Percentiles rank a stretch among this genome's conserved stretches.
Conservation (phyloP, 2,797 vertebrate species). For the Anableps anableps region DNA sequence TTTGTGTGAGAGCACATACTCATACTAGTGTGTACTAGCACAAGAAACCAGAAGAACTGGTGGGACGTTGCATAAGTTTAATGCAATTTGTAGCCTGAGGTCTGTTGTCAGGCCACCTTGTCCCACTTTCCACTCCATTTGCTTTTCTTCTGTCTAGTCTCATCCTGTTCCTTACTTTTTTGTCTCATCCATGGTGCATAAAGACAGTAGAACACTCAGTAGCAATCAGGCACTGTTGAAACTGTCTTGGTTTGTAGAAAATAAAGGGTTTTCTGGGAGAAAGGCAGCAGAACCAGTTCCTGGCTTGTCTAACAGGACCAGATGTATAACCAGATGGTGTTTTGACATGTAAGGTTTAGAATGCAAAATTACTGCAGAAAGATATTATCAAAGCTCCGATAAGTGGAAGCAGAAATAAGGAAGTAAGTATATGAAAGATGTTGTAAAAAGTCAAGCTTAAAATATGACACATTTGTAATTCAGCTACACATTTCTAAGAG, state of each 20-base stretch:
- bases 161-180: constrained; percentile 51
- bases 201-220: constrained; percentile 44
- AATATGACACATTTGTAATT: constrained; percentile 7
- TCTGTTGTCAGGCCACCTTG: constrained; percentile 43
- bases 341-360: constrained; percentile 48
- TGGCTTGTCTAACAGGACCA: constrained; percentile 35
- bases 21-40: constrained; percentile 3
- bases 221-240: constrained; percentile 56
- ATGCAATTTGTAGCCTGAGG: constrained; percentile 66
- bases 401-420: constrained; percentile 51
- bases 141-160: constrained; percentile 47
- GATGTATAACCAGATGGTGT: constrained; percentile 60
- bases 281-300: constrained; percentile 41
- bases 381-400: constrained; percentile 44
- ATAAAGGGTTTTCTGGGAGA: constrained; percentile 19
- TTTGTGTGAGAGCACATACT: background rate
- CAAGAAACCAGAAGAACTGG: constrained; percentile 25
- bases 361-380: constrained; percentile 38
- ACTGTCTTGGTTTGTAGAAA: constrained; percentile 34
- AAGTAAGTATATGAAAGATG: constrained; percentile 36
- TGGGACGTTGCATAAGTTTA: constrained; percentile 49
- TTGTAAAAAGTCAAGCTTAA: constrained; percentile 26
- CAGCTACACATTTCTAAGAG: background rate
- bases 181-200: constrained; percentile 24
- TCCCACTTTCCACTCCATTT: constrained; percentile 52